phyloP scores from a whole-genome alignment of 2,888 invertebrate species.

The Sesia apiformis region DNA sequence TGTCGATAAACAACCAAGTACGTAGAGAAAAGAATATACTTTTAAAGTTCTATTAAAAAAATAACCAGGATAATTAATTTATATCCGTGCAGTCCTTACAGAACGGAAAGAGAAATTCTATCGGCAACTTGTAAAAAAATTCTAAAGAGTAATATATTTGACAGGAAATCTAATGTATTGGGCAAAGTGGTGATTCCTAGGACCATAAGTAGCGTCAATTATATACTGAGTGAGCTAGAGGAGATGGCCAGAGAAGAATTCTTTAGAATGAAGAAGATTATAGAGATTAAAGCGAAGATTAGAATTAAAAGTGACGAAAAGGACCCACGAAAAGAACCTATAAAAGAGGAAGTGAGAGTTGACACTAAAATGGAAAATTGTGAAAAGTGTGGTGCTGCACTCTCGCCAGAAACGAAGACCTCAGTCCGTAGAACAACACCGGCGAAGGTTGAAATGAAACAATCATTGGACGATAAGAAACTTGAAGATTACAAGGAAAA shows the following conservation, averaged over 20 bases:
- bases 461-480: neutral
- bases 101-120: constrained; percentile 13
- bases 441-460: neutral
- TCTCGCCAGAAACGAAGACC: neutral
- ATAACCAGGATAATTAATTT: neutral
- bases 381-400: neutral
- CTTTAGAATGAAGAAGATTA: constrained; percentile 22
- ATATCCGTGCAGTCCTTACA: constrained; percentile 30
- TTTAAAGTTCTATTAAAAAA: neutral
- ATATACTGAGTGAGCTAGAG: constrained; percentile 28
- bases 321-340: too few species aligned
- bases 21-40: too few species aligned
- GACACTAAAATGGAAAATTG: neutral
- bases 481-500: neutral
- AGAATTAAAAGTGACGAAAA: constrained; percentile 2
- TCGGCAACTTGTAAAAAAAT: constrained; percentile 14
- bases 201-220: constrained; percentile 20
- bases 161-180: constrained; percentile 32
- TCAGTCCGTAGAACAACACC: neutral
- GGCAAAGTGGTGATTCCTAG: constrained; percentile 29
- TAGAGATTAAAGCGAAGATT: constrained; percentile 16
- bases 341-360: too few species aligned
- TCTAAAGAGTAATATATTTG: constrained; percentile 11
- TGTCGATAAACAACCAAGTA: too few species aligned
- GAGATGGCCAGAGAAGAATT: constrained; percentile 32